Evolutionary conservation across 2,797 vertebrate genomes (phyloP).

Genomic region (Rhabdophis nuchalis): DNA sequence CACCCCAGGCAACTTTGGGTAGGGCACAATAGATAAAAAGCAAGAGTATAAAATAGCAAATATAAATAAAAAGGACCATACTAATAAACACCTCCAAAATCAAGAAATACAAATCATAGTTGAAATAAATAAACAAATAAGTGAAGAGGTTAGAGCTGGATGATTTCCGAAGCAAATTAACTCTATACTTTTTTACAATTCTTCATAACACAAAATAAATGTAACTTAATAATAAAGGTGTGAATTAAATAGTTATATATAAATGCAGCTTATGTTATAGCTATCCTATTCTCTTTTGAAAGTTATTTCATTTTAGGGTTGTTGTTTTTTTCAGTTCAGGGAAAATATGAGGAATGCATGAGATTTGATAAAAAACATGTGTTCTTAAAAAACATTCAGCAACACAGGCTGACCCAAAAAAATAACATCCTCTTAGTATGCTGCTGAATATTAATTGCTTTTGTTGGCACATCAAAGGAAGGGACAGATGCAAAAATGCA

Average conservation of each 20-base stretch:
- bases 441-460: background rate
- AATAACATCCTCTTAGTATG: fast-evolving
- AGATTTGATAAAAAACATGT: background rate
- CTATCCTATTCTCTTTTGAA: background rate
- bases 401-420: background rate
- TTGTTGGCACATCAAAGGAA: background rate
- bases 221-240: background rate
- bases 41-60: background rate
- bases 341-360: background rate
- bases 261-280: background rate
- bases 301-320: background rate
- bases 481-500: background rate
- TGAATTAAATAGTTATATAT: background rate
- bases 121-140: background rate
- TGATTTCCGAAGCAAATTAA: background rate
- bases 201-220: background rate
- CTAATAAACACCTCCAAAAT: background rate
- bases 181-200: background rate
- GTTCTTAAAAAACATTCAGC: background rate
- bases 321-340: background rate
- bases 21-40: background rate
- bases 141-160: background rate
- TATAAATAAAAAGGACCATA: background rate
- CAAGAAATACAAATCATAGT: background rate
- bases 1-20: background rate